Percentiles rank a stretch among this genome's conserved stretches.
Evolutionary conservation across 2,113 vertebrate species (phyloP).

Genomic region (Petromus typicus): DNA sequence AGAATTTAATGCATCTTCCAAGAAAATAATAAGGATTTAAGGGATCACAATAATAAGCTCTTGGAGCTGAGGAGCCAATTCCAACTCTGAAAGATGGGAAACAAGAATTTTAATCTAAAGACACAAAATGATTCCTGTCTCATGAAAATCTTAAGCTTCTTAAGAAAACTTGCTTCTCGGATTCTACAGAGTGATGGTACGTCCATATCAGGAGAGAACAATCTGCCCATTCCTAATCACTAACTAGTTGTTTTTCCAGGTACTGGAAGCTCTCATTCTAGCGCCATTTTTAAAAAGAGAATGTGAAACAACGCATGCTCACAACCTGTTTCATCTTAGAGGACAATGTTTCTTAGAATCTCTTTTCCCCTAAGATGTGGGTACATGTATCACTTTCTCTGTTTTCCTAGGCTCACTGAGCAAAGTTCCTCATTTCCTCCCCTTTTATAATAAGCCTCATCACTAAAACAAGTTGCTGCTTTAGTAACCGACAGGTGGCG

Average conservation of each 20-base stretch:
- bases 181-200: not conserved
- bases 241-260: not conserved
- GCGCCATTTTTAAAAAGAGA: not conserved
- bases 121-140: not conserved
- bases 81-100: not conserved
- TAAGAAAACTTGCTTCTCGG: not conserved
- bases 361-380: not conserved
- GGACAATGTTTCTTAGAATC: not conserved
- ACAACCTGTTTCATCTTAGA: not conserved
- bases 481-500: not conserved
- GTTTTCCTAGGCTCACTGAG: not conserved
- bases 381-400: not conserved
- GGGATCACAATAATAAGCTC: not conserved
- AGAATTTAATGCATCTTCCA: not conserved
- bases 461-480: not conserved
- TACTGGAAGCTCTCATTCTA: not conserved
- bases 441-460: not conserved
- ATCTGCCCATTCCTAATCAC: not conserved
- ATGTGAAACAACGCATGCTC: not conserved
- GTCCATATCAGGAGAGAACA: not conserved
- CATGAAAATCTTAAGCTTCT: not conserved
- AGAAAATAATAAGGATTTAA: not conserved
- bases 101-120: not conserved
- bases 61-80: not conserved
- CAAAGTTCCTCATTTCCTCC: not conserved